A percentile compares a stretch with the other conserved stretches of the same genome.
Evolutionary conservation across 2,113 vertebrate species (phyloP).

Genomic region (Pampusana beccarii): DNA sequence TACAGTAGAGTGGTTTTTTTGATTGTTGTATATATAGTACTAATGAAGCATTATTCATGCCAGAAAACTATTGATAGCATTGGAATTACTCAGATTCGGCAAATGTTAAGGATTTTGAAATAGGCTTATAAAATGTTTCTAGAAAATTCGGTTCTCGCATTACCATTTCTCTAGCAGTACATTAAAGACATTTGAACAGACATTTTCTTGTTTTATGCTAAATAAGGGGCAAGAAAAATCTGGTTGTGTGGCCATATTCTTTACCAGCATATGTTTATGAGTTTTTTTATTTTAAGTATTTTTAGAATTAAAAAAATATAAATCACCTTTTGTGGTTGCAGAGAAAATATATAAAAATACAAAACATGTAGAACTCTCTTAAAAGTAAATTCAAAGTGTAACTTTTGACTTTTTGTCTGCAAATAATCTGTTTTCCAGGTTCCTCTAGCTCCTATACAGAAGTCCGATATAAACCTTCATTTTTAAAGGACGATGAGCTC

Average conservation of each 20-base stretch:
- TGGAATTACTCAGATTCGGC: background rate
- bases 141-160: background rate
- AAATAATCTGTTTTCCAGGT: constrained; percentile 68
- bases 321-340: background rate
- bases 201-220: background rate
- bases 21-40: background rate
- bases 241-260: background rate
- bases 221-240: background rate
- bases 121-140: background rate
- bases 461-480: constrained; percentile 85
- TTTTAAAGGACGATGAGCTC: constrained; percentile 88
- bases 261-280: background rate
- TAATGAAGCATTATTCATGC: background rate
- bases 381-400: background rate
- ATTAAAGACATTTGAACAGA: background rate
- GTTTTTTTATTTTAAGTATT: background rate
- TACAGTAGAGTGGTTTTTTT: background rate
- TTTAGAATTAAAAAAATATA: background rate
- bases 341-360: background rate
- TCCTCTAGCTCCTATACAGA: constrained; percentile 82
- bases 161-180: background rate
- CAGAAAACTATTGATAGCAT: background rate
- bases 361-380: background rate
- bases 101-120: background rate
- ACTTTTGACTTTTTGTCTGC: background rate